Evolutionary conservation across 2,113 vertebrate genomes (phyloP), one percentile per base, ranked within the genome.

Genomic region (Phycodurus eques): DNA sequence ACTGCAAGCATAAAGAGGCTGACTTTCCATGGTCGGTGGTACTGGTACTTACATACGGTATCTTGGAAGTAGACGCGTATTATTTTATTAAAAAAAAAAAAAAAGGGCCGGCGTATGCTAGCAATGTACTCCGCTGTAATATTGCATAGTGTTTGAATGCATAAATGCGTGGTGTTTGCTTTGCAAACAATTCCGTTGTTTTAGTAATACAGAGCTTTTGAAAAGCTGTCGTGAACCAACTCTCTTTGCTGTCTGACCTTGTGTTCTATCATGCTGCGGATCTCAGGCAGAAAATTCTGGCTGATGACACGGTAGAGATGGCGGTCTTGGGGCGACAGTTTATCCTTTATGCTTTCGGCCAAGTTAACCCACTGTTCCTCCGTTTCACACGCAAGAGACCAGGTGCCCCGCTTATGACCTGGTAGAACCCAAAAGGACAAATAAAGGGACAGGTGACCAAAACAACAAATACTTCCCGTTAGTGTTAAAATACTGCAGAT

Each of bases 251-350:
- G 27, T 74, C 91, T 85, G 82, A 98, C 98, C 95, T 97, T 98
- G 92, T 98, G 95, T 74, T 96, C 93, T 68, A 98, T 98, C 96
- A 98, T 99, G 91, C 91, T 98, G 91, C 96, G 95, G 89, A 99
- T 99, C 90, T 98, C 96, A 0, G 97, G 96, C 80, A 99, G 91
- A 92, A 99, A 99, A 89, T 99, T 96, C 86, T 98, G 95, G 75
- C 94, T 98, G 91, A 99, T 94, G 82, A 98, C 94, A 73, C 95
- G 96, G 88, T 98, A 94, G 72, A 99, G 95, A 83, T 99, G 98
- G 56, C 95, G 90, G 82, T 99, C 98, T 88, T 96, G 91, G 60
- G 95, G 92, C 72, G 96, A 95, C 68, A 90, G 91, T 85, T 95
- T 96, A 87, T 97, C 95, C 91, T 96, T 94, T 82, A 99, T 95